These are phyloP conservation scores for Eristalis arbustorum DNA, from an alignment of 2,888 invertebrate genomes.

Conservation along the genomic window DNA sequence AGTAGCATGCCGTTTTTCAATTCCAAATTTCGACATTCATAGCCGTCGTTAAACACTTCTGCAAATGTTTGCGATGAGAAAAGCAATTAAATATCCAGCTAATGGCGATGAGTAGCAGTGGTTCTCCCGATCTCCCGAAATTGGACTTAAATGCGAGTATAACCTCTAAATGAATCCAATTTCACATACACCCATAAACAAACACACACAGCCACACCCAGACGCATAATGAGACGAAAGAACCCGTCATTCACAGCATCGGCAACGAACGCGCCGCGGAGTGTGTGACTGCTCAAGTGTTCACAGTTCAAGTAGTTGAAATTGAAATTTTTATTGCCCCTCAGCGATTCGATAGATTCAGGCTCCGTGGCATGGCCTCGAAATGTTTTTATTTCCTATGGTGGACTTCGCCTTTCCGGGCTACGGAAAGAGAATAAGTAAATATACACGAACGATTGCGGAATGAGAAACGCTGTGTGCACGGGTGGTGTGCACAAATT, in stretches of 20 bases:
- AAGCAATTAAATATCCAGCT: background rate
- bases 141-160: background rate
- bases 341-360: background rate
- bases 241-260: background rate
- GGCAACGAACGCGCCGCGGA: background rate
- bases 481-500: background rate
- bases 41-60: background rate
- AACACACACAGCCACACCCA: too few species aligned
- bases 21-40: background rate
- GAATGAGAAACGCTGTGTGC: background rate
- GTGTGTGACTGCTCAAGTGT: background rate
- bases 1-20: background rate
- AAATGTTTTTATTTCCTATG: background rate
- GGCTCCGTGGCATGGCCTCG: background rate
- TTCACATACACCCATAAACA: too few species aligned
- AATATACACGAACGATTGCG: background rate
- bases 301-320: background rate
- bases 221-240: background rate
- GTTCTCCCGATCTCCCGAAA: background rate
- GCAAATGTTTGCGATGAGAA: background rate
- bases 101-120: background rate
- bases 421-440: background rate
- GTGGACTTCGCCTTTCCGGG: background rate
- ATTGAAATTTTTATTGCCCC: conserved; percentile 7
- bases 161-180: conserved; percentile 5